phyloP scores from a whole-genome alignment of 2,113 vertebrate genomes.

The Eupsittula cactorum region DNA sequence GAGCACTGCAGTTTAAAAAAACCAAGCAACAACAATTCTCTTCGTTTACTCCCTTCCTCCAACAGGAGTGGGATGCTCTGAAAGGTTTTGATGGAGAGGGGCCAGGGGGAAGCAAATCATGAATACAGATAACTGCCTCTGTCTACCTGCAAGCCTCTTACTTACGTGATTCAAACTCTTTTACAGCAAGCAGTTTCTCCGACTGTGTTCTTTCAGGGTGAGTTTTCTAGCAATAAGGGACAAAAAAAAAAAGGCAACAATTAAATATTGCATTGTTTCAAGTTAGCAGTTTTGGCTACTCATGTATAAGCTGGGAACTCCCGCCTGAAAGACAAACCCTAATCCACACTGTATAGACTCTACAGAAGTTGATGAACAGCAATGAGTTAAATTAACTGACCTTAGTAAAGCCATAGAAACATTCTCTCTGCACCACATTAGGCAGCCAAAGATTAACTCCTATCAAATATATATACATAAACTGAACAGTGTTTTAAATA shows the following conservation, averaged over 20 bases:
- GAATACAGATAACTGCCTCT: not conserved
- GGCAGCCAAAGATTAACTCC: constrained; percentile 22
- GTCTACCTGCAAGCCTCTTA: constrained; percentile 45
- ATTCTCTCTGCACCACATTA: not conserved
- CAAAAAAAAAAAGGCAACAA: not conserved
- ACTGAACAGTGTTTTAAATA: constrained; percentile 63
- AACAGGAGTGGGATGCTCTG: not conserved
- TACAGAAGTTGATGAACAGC: not conserved
- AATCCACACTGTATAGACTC: not conserved
- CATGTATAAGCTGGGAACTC: not conserved
- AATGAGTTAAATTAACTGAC: not conserved
- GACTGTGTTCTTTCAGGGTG: constrained; percentile 84
- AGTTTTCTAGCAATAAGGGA: constrained; percentile 76
- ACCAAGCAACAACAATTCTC: not conserved
- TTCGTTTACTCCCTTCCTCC: not conserved
- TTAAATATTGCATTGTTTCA: not conserved
- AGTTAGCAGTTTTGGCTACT: not conserved
- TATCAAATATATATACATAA: constrained; percentile 57
- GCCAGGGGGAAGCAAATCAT: not conserved
- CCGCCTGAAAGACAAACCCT: not conserved
- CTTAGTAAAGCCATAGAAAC: not conserved
- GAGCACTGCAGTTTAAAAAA: not conserved
- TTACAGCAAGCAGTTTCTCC: constrained; percentile 84
- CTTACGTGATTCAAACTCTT: constrained; percentile 93
- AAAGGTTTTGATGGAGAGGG: not conserved